Conservation (phyloP, 2,888 invertebrate species). For the Calliphora vomitoria region DNA sequence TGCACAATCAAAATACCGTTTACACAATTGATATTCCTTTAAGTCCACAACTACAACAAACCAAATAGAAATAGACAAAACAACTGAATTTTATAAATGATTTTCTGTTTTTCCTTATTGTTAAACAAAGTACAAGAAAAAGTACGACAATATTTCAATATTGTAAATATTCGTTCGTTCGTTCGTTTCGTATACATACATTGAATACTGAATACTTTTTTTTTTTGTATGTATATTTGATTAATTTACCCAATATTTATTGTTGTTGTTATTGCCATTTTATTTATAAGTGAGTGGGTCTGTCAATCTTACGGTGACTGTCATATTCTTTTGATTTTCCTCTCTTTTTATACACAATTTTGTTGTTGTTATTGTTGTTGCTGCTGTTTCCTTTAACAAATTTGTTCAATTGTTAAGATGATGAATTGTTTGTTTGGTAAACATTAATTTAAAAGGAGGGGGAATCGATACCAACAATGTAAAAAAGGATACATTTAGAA, state of each 20-base stretch:
- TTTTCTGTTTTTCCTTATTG: constrained; percentile 57
- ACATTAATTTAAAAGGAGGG: constrained; percentile 67
- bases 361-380: constrained; percentile 33
- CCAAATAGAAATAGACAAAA: constrained; percentile 46
- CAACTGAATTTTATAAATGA: constrained; percentile 56
- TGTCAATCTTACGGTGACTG: constrained; percentile 44
- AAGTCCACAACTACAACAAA: constrained; percentile 47
- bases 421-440: constrained; percentile 74
- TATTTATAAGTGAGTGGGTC: constrained; percentile 48
- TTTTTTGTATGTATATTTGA: constrained; percentile 54
- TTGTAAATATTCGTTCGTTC: constrained; percentile 44
- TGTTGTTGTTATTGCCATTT: constrained; percentile 33
- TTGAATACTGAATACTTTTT: too few relatives aligned
- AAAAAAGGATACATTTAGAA: constrained; percentile 46
- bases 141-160: constrained; percentile 52
- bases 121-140: constrained; percentile 32
- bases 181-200: too few relatives aligned
- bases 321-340: constrained; percentile 60
- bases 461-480: constrained; percentile 11
- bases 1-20: constrained; percentile 65
- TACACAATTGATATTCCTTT: constrained; percentile 63
- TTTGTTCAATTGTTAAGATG: constrained; percentile 73
- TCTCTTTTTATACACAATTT: not conserved
- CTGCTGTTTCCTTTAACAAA: constrained; percentile 57
- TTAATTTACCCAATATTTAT: constrained; percentile 69